phyloP scores from a whole-genome alignment of 2,797 vertebrate species.

The Merluccius polli region DNA sequence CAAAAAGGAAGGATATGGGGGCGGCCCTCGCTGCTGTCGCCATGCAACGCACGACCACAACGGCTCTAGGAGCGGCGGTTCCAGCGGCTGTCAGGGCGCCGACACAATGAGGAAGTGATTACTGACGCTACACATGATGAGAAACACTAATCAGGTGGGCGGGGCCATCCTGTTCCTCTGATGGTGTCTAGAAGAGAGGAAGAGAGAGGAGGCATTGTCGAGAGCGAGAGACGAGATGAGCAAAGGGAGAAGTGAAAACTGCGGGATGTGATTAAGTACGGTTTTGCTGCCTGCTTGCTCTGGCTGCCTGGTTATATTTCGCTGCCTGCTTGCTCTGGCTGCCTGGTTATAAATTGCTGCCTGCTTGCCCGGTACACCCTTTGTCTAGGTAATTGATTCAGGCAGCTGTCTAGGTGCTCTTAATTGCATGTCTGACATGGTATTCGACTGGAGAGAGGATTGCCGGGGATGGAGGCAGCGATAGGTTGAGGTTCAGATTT shows the following conservation, averaged over 20 bases:
- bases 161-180: neutral
- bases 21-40: neutral
- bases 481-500: too few relatives aligned
- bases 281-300: neutral
- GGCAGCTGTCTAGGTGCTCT: slow-evolving; percentile 51
- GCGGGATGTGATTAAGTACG: neutral
- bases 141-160: slow-evolving; percentile 28
- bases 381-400: slow-evolving; percentile 44
- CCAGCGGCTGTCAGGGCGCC: slow-evolving; percentile 14
- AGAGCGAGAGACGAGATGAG: neutral
- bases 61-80: slow-evolving; percentile 22
- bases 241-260: neutral
- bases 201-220: neutral
- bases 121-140: slow-evolving; percentile 13
- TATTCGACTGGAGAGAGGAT: slow-evolving; percentile 44
- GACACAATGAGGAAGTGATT: slow-evolving; percentile 27
- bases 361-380: slow-evolving; percentile 22
- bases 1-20: neutral
- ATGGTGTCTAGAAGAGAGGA: neutral
- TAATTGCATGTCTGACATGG: slow-evolving; percentile 62
- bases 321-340: slow-evolving; percentile 18
- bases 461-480: slow-evolving; percentile 8
- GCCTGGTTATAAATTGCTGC: neutral
- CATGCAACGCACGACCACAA: slow-evolving; percentile 29
- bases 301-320: neutral